A percentile compares a stretch with the other conserved stretches of the same genome.
Evolutionary conservation across 2,888 invertebrate genomes (phyloP).

Genomic region (Drosophila quinaria): DNA sequence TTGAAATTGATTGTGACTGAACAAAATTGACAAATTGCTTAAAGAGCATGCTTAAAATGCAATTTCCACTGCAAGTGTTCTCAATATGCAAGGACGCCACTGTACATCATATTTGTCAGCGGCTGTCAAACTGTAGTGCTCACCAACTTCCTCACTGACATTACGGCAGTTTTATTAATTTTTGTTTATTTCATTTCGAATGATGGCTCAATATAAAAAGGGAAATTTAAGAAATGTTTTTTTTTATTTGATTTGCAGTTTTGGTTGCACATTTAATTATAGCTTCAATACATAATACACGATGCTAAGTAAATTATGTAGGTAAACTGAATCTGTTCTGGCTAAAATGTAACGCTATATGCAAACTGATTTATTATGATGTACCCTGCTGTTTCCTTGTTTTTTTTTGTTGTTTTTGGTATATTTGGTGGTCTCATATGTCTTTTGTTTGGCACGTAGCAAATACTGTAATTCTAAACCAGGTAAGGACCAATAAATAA

Average conservation of each 20-base stretch:
- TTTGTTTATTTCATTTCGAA: no score
- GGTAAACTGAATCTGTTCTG: neutral
- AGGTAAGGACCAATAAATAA: conserved; percentile 51
- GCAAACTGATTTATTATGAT: conserved; percentile 31
- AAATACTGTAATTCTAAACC: conserved; percentile 78
- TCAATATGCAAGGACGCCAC: conserved; percentile 20
- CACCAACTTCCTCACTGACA: neutral
- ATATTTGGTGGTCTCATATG: conserved; percentile 45
- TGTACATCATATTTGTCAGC: conserved; percentile 19
- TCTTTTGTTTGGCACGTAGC: conserved; percentile 74
- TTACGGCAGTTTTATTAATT: no score
- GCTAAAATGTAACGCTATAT: conserved; percentile 11
- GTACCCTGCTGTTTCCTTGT: conserved; percentile 25
- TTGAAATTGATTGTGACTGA: neutral
- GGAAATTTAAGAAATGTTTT: no score
- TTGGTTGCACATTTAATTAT: no score
- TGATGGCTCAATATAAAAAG: no score
- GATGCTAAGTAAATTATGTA: neutral
- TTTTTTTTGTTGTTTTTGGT: neutral
- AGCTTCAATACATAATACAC: neutral
- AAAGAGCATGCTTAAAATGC: conserved; percentile 38
- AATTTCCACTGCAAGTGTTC: conserved; percentile 54
- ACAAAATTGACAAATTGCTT: conserved; percentile 63
- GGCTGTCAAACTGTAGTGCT: conserved; percentile 1
- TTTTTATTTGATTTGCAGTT: no score